These are phyloP conservation scores for Cyclura pinguis DNA, from an alignment of 2,797 vertebrate species.

Conservation along the genomic window DNA sequence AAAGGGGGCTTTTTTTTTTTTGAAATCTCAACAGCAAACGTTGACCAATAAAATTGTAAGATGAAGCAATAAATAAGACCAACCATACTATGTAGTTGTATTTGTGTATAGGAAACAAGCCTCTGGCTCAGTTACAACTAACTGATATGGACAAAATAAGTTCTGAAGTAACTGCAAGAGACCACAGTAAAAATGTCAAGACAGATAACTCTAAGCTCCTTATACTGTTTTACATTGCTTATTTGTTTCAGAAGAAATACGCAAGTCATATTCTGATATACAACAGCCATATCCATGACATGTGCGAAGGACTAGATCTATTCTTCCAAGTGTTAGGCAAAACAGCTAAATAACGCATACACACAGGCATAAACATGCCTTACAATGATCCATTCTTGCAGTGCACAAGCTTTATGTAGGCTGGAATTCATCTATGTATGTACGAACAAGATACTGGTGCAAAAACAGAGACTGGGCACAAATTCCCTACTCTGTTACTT, in stretches of 20 bases:
- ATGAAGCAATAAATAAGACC: no score
- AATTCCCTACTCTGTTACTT: neutral
- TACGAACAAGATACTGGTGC: neutral
- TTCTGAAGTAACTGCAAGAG: neutral
- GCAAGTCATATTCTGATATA: neutral
- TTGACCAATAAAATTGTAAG: no score
- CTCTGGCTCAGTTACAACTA: neutral
- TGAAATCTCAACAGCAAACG: no score
- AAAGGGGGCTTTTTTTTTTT: no score
- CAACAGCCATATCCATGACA: neutral
- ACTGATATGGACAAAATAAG: neutral
- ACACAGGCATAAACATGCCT: neutral
- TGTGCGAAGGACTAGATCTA: neutral
- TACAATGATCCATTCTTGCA: neutral
- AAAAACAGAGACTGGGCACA: neutral
- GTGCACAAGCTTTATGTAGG: neutral
- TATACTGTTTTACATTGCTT: neutral
- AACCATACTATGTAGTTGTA: neutral
- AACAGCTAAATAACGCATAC: neutral
- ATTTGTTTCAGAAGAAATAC: neutral
- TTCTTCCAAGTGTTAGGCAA: neutral
- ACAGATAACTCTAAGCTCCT: neutral
- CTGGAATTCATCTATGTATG: neutral
- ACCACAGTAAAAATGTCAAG: neutral
- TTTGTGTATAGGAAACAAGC: neutral